These are phyloP conservation scores for Conus betulinus DNA, from an alignment of 1,140 invertebrate genomes.

Conservation along the genomic window DNA sequence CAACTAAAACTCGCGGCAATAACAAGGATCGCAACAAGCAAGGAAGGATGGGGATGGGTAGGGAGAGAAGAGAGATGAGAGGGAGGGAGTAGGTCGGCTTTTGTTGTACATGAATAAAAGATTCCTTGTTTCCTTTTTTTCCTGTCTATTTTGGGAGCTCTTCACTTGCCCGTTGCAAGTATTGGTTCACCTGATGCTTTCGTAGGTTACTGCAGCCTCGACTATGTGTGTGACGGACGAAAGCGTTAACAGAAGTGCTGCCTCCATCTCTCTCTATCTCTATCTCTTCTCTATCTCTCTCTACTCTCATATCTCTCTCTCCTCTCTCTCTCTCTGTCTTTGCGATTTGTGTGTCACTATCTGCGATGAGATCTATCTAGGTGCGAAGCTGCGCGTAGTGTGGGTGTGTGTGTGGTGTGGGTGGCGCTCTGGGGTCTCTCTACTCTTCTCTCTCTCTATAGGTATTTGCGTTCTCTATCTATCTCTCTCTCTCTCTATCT, in stretches of 20 bases:
- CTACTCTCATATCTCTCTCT: background rate
- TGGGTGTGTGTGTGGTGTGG: too few species aligned
- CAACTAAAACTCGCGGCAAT: too few species aligned
- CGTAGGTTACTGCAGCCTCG: background rate
- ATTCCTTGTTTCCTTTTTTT: background rate
- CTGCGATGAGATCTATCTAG: background rate
- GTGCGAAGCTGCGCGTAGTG: background rate
- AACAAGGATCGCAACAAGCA: too few species aligned
- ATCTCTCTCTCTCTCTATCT: background rate
- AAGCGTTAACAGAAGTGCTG: background rate
- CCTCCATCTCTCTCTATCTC: background rate
- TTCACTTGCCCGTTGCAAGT: background rate
- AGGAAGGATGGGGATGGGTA: too few species aligned
- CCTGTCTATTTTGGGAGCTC: background rate
- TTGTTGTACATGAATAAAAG: background rate
- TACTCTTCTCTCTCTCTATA: background rate
- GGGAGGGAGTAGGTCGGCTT: too few species aligned
- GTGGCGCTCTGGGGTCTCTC: conserved; percentile 1
- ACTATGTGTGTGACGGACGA: background rate
- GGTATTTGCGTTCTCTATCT: too few species aligned
- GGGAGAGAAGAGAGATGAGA: too few species aligned
- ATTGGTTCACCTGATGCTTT: background rate
- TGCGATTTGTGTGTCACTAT: conserved; percentile 5
- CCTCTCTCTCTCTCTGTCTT: too few species aligned
- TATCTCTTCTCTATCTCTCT: background rate